phyloP scores from a whole-genome alignment of 2,888 invertebrate species.

The Girardia tigrina region DNA sequence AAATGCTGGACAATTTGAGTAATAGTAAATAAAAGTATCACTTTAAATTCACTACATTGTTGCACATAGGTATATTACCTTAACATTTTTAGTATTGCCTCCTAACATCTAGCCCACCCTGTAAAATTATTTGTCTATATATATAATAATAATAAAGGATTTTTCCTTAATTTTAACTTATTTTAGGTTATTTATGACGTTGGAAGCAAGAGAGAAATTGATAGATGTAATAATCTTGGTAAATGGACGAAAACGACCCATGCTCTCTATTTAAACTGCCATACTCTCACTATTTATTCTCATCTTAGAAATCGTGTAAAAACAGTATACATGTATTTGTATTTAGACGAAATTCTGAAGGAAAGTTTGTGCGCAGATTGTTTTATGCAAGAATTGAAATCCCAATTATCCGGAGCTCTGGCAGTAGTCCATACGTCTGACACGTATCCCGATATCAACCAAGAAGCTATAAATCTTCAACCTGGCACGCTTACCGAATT shows the following conservation, averaged over 20 bases:
- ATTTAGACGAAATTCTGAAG: conserved; percentile 31
- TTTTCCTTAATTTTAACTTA: not conserved
- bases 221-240: conserved; percentile 24
- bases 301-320: conserved; percentile 26
- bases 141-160: not conserved
- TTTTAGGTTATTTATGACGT: not conserved
- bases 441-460: conserved; percentile 36
- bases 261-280: conserved; percentile 36
- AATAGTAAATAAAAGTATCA: too few species aligned
- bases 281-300: conserved; percentile 28
- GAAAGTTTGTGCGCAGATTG: conserved; percentile 33
- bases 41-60: too few species aligned
- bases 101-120: too few species aligned
- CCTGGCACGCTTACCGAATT: conserved; percentile 37
- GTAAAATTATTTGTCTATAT: too few species aligned
- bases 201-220: conserved; percentile 8
- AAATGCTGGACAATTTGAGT: too few species aligned
- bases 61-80: too few species aligned
- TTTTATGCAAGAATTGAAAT: conserved; percentile 34
- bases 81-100: too few species aligned
- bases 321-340: conserved; percentile 33
- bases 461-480: conserved; percentile 34
- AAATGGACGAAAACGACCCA: conserved; percentile 32
- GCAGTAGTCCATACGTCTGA: conserved; percentile 33
- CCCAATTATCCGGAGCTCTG: conserved; percentile 36